Conservation (phyloP, 2,113 vertebrate genomes). For the Pelvicachromis taeniatus region DNA sequence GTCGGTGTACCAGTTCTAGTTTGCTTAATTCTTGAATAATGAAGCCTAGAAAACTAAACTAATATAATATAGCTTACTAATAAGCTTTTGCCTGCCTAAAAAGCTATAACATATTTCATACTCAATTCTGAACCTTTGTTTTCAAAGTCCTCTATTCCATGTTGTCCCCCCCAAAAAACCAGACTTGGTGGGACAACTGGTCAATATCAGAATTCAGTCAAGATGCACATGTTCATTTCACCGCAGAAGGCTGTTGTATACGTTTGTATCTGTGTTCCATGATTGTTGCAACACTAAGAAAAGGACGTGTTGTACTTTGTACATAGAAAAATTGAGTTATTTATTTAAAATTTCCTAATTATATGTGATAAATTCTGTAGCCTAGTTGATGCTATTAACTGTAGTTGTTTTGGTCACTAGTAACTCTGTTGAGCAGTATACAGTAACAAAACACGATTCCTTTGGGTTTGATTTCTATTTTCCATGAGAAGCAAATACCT, state of each 20-base stretch:
- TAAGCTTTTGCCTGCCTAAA: neutral
- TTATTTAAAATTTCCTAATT: neutral
- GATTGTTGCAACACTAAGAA: neutral
- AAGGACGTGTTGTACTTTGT: neutral
- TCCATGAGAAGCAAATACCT: neutral
- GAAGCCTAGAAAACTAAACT: neutral
- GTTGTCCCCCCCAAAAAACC: neutral
- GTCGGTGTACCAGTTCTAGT: neutral
- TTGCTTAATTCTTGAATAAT: neutral
- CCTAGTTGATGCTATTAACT: neutral
- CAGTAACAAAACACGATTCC: neutral
- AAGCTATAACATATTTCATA: neutral
- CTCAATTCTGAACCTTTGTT: neutral
- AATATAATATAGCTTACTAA: neutral
- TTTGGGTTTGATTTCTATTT: neutral
- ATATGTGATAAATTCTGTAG: neutral
- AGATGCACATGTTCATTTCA: neutral
- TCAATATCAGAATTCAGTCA: too few species aligned
- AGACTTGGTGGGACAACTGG: too few species aligned
- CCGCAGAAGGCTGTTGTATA: neutral
- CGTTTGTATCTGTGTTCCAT: neutral
- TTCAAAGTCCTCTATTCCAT: neutral
- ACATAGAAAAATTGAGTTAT: neutral
- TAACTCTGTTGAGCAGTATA: neutral
- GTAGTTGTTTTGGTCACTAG: neutral